Evolutionary conservation across 2,888 invertebrate genomes (phyloP).

Genomic region (Meandrusa payeni): DNA sequence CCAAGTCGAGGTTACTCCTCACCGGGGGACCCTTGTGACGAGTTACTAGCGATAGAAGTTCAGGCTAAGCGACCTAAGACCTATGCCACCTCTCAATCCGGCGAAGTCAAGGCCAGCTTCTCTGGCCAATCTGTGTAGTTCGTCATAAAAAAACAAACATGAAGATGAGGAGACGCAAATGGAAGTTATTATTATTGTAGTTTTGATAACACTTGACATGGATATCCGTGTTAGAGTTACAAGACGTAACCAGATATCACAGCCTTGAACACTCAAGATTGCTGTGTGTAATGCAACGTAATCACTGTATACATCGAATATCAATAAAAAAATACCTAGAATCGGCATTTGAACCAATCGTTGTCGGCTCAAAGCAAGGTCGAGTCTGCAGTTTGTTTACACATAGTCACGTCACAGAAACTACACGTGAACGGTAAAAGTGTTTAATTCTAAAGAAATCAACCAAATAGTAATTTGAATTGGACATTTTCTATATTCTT

Average conservation of each 20-base stretch:
- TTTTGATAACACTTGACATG: slow-evolving; percentile 16
- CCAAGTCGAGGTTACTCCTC: no score
- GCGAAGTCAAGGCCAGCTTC: no score
- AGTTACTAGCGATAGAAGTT: no score
- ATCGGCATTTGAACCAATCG: slow-evolving; percentile 11
- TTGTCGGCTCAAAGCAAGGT: slow-evolving; percentile 19
- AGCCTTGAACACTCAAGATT: slow-evolving; percentile 23
- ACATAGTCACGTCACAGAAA: not conserved
- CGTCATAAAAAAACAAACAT: no score
- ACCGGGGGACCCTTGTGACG: no score
- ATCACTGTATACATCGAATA: slow-evolving; percentile 18
- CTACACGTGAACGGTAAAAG: no score
- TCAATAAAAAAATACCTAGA: slow-evolving; percentile 21
- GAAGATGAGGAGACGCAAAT: not conserved
- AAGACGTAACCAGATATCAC: slow-evolving; percentile 22
- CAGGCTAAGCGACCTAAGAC: no score
- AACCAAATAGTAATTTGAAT: no score
- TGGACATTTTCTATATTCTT: no score
- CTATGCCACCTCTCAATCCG: no score
- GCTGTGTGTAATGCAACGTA: slow-evolving; percentile 15
- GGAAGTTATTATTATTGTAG: slow-evolving; percentile 7
- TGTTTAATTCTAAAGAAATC: no score
- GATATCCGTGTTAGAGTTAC: slow-evolving; percentile 22
- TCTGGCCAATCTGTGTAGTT: no score
- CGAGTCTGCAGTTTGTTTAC: slow-evolving; percentile 16